Conservation (phyloP, 2,888 invertebrate species). For the Byasa hedistus region DNA sequence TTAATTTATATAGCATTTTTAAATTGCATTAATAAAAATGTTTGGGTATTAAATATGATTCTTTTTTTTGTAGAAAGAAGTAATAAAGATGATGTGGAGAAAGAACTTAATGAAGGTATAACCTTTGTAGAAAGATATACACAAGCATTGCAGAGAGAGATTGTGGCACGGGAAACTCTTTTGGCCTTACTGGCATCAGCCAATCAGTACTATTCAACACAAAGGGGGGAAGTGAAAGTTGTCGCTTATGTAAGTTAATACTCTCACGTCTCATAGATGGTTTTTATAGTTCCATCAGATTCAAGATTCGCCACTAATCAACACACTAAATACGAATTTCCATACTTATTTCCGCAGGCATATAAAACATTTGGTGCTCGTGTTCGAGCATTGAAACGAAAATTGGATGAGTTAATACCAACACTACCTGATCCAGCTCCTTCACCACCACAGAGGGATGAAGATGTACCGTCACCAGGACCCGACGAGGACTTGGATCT, state of each 20-base stretch:
- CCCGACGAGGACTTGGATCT: conserved; percentile 90
- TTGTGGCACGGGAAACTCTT: conserved; percentile 88
- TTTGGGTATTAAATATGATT: not conserved
- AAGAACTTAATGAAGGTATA: conserved; percentile 91
- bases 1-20: too few relatives aligned
- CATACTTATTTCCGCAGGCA: conserved; percentile 82
- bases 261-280: not conserved
- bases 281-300: not conserved
- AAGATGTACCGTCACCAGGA: conserved; percentile 85
- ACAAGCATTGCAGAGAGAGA: conserved; percentile 88
- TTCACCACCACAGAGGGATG: conserved; percentile 81
- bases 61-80: conserved; percentile 83
- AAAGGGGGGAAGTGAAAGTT: conserved; percentile 96
- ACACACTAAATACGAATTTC: not conserved
- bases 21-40: too few relatives aligned
- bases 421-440: conserved; percentile 81
- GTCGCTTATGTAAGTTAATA: conserved; percentile 92
- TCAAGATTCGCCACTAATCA: too few relatives aligned
- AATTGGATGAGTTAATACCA: conserved; percentile 89
- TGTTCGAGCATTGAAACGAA: conserved; percentile 91
- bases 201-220: conserved; percentile 92
- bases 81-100: conserved; percentile 92
- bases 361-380: conserved; percentile 96
- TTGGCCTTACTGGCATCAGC: conserved; percentile 89
- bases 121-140: conserved; percentile 90